Conservation (phyloP, 2,797 vertebrate species). For the Otolemur crassicaudatus region DNA sequence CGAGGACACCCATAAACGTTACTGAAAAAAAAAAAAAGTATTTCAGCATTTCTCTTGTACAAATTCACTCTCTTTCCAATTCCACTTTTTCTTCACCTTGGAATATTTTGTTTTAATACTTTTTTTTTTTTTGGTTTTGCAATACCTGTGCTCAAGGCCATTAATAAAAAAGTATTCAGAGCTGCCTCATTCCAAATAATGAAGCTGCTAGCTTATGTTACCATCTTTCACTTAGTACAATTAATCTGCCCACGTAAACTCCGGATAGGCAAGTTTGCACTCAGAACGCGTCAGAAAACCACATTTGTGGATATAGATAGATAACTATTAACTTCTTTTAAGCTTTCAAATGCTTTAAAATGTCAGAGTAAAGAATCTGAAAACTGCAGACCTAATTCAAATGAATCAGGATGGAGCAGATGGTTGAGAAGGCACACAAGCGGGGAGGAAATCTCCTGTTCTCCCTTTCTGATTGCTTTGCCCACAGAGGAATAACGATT, state of each 20-base stretch:
- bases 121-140: constrained; percentile 71
- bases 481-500: constrained; percentile 95
- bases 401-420: constrained; percentile 93
- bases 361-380: constrained; percentile 87
- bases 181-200: constrained; percentile 85
- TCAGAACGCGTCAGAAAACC: constrained; percentile 80
- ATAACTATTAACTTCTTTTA: constrained; percentile 88
- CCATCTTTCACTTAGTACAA: constrained; percentile 87
- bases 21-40: neutral
- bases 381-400: constrained; percentile 92
- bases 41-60: constrained; percentile 58
- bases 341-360: constrained; percentile 86
- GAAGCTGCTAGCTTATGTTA: constrained; percentile 82
- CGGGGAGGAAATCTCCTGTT: constrained; percentile 94
- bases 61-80: neutral
- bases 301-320: constrained; percentile 84
- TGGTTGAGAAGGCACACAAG: constrained; percentile 92
- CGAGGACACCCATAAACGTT: neutral
- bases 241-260: constrained; percentile 84
- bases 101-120: constrained; percentile 77
- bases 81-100: constrained; percentile 11
- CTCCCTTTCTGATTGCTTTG: constrained; percentile 95
- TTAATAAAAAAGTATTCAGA: constrained; percentile 83
- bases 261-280: constrained; percentile 82
- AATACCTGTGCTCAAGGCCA: constrained; percentile 74